phyloP scores from a whole-genome alignment of 2,888 invertebrate species.

The Pseudococcus longispinus region DNA sequence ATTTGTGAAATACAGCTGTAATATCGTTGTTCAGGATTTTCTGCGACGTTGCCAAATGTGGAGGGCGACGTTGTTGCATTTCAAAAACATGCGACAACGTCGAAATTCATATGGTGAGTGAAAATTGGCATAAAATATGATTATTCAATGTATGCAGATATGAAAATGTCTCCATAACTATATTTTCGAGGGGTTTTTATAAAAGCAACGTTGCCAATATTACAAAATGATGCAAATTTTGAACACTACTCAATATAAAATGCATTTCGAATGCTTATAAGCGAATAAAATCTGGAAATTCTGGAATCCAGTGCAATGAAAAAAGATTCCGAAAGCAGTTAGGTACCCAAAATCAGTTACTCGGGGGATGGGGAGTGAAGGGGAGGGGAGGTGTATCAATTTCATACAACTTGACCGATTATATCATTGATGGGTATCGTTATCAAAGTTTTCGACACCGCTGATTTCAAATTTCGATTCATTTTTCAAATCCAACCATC shows the following conservation, averaged over 20 bases:
- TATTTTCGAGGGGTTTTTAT: not conserved
- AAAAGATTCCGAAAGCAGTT: too few relatives aligned
- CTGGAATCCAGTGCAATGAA: not conserved
- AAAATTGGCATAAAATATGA: too few relatives aligned
- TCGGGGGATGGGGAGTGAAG: too few relatives aligned
- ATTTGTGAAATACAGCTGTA: too few relatives aligned
- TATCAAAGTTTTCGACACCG: not conserved
- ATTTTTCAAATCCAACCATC: not conserved
- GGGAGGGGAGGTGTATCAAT: too few relatives aligned
- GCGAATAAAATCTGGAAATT: not conserved
- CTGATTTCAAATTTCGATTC: not conserved
- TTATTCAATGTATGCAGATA: not conserved
- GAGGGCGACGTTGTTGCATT: too few relatives aligned
- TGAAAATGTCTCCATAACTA: not conserved
- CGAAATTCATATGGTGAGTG: not conserved
- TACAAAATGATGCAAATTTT: not conserved
- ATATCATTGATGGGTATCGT: not conserved
- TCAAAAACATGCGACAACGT: not conserved
- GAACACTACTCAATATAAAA: not conserved
- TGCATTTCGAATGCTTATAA: not conserved
- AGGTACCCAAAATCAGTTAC: too few relatives aligned
- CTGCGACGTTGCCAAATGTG: not conserved
- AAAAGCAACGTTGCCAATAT: not conserved
- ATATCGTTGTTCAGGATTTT: not conserved
- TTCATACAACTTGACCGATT: too few relatives aligned